Base-by-base conservation (phyloP, 1,140 invertebrate species). In the Trigoniulus corallinus region DNA sequence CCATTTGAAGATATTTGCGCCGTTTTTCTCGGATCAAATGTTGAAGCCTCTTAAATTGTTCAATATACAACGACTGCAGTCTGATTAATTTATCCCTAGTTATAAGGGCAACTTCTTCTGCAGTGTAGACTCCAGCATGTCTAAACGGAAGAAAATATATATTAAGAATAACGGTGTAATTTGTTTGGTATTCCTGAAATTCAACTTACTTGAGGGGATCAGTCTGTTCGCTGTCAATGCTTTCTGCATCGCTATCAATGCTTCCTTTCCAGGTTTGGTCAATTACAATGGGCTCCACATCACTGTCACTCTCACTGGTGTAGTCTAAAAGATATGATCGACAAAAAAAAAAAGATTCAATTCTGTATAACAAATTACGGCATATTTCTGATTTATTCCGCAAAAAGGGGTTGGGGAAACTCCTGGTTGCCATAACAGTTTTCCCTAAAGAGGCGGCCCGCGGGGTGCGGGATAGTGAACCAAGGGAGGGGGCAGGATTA, bases 81-180 rank as follows among this genome's bases (percentile, higher is more conserved):
- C 78, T 72, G 7, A 80, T 76, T 50, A 93, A 64, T 60, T 86
- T 86, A 48, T 81, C 77, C 54, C 79, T 71, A 1, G 84, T 76
- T 44, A 88, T 78, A 46, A 75, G 72, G 7, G 84, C 78, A 1
- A 84, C 81, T 66, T 93, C 88, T 61, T 92, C 84, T 0, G 81
- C 80, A 1, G 88, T 88, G 61, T 80, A 91, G 1, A 89, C 79
- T 20, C 83, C 84, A 24, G 86, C 85, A 68, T 88, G 81, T 67
- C 64, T 70, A 50, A 20, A 56, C 55, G 29, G 51, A 51, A 22
- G 27, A 50, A 48, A 13, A 48, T 7, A 3, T 15, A 7, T 7
- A 21, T 44, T 10, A 24, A 44, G n/a, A n/a, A n/a, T n/a, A n/a
- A n/a, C n/a, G n/a, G n/a, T n/a, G n/a, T n/a, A n/a, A n/a, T n/a